Base-by-base conservation (phyloP, 2,888 invertebrate species). In the Lasioglossum pauxillum region DNA sequence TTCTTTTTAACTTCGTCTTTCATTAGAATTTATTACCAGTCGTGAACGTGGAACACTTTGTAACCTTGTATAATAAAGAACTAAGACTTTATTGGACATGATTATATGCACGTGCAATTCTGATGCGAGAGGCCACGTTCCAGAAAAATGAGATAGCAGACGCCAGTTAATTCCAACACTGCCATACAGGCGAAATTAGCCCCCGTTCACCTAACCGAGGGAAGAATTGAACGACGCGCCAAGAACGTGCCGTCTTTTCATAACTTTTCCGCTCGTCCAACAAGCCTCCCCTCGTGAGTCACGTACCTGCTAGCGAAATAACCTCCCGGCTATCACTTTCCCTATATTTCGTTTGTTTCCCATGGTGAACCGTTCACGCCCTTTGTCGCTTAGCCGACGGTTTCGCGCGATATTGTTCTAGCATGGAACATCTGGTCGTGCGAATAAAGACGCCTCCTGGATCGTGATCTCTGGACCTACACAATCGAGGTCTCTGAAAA, bases 401-500 rank as follows among this genome's bases (percentile, higher is more conserved):
- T 41, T 41, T 2, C 23, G 71, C 71, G 14, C 23, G 38, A 71
- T 71, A 71, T 71, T 71, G 71, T 71, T 41, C 71, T 41, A 41
- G 71, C n/a, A 10, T 2, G 71, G 41, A 41, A 71, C 41, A 71
- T 71, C 38, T 71, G 41, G 41, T 14, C 38, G 71, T 4, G 23
- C n/a, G 71, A 71, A 71, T 71, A 71, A 41, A 41, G 71, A 35
- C 16, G 35, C 71, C 71, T 71, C 5, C 69, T 69, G 38, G n/a
- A 41, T 71, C 38, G 38, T 23, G n/a, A 38, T 71, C 49, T 53
- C 49, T 53, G 49, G 23, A 23, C 23, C 23, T 23, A 2, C n/a
- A n/a, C n/a, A 41, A 71, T 71, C n/a, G 71, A 12, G 71, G n/a
- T 38, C 2, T 4, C 35, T 14, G 23, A 71, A 23, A 23, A 71